phyloP scores from a whole-genome alignment of 1,140 invertebrate genomes.

The Trichomalopsis sarcophagae region DNA sequence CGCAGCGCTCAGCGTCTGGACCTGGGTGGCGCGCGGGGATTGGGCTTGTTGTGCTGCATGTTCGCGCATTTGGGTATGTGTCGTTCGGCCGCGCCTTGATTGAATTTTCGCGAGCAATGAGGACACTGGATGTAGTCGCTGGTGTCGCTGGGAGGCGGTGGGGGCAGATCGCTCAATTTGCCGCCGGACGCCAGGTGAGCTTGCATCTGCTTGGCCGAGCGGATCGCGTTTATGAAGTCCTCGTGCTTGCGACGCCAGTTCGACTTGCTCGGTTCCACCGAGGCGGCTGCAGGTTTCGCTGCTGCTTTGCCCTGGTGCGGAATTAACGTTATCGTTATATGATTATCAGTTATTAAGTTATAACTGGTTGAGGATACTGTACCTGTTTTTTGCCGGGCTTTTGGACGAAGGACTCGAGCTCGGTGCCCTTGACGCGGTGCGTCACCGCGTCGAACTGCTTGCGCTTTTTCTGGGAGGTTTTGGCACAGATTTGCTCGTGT shows the following conservation, averaged over 20 bases:
- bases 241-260: conserved; percentile 96
- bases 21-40: conserved; percentile 64
- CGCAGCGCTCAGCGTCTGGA: conserved; percentile 57
- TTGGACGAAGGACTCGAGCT: conserved; percentile 85
- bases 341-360: background rate
- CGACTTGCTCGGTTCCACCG: conserved; percentile 60
- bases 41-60: conserved; percentile 89
- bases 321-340: background rate
- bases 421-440: conserved; percentile 90
- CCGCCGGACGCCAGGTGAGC: conserved; percentile 89
- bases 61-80: conserved; percentile 95
- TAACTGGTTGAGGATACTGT: background rate
- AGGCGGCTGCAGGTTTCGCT: background rate
- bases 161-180: conserved; percentile 90
- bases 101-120: conserved; percentile 92
- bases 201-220: conserved; percentile 92
- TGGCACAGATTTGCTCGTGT: conserved; percentile 89
- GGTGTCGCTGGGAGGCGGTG: conserved; percentile 89
- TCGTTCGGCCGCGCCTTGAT: conserved; percentile 88
- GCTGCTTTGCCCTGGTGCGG: background rate
- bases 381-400: conserved; percentile 61
- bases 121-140: conserved; percentile 95
- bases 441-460: conserved; percentile 92
- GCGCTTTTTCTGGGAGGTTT: conserved; percentile 84
- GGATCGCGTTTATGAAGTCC: conserved; percentile 92